A percentile compares a stretch with the other conserved stretches of the same genome.
phyloP scores from a whole-genome alignment of 1,140 invertebrate species.

The Drosophila azteca region DNA sequence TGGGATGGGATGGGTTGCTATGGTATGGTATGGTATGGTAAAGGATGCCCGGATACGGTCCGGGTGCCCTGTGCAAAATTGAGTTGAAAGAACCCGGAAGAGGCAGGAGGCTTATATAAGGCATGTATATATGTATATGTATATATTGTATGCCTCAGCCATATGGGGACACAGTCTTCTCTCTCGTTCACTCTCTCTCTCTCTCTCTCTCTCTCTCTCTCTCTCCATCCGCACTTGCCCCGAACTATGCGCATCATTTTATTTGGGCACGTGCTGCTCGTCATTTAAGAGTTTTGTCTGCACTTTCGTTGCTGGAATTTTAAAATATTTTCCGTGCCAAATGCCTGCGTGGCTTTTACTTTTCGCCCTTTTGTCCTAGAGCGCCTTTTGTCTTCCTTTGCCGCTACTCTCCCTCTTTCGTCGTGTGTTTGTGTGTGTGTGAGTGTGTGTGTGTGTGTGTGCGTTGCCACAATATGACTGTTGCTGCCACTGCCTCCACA shows the following conservation, averaged over 20 bases:
- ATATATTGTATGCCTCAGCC: too few relatives aligned
- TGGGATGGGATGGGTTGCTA: too few relatives aligned
- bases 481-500: slow-evolving; percentile 39
- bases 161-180: neutral
- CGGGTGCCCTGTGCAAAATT: slow-evolving; percentile 51
- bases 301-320: slow-evolving; percentile 79
- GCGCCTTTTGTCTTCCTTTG: slow-evolving; percentile 15
- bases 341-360: slow-evolving; percentile 63
- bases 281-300: slow-evolving; percentile 82
- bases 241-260: slow-evolving; percentile 63
- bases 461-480: slow-evolving; percentile 55
- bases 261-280: slow-evolving; percentile 80
- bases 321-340: slow-evolving; percentile 74
- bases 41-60: too few relatives aligned
- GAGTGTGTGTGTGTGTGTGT: slow-evolving; percentile 24
- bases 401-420: neutral
- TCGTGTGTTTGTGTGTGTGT: slow-evolving; percentile 22
- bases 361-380: slow-evolving; percentile 62
- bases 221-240: slow-evolving; percentile 12
- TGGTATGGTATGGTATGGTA: too few relatives aligned
- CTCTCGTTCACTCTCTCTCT: neutral
- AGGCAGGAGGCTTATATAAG: neutral
- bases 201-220: neutral
- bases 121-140: neutral
- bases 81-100: slow-evolving; percentile 41